Evolutionary conservation across 2,888 invertebrate genomes (phyloP), one percentile per base, ranked within the genome.

Genomic region (Tachina fera): DNA sequence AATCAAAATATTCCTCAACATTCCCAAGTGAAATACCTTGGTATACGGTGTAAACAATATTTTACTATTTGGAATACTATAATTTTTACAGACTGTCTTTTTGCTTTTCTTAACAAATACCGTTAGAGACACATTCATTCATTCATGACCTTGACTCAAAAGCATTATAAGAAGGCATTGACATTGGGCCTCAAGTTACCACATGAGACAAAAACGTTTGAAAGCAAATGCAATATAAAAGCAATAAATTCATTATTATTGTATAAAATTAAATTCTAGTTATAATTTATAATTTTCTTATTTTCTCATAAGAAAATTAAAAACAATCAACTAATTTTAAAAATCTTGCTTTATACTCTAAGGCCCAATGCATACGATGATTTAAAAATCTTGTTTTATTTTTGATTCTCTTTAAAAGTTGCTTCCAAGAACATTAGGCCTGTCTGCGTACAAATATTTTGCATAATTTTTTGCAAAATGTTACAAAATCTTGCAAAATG

Each of bases 111-210:
- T 72, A 51, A 19, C 56, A 60, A 63, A 11, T 74, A 13, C 56
- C 19, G 67, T 53, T 77, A 11, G 43, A 47, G 19, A 65, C 71
- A 10, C 22, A 51, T 65, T 14, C 60, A 51, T 65, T 14, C 60
- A 61, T 61, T 9, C 11, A 45, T 60, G 22, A 83, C 86, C 86
- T 76, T 80, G 79, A 72, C 53, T 86, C 56, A 67, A 71, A 79
- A 71, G 53, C 61, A 76, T 75, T 82, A 60, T 71, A 39, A 72
- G 60, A 78, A 86, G 79, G 61, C 76, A 86, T 80, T 83, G 83
- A 83, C 86, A 86, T 83, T 86, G 86, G 14, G 8, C 53, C 72
- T 76, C 16, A 77, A 83, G 75, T 67, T 53, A 72, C 22, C 67
- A 39, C 49, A 72, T 77, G 68, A 43, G 81, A 63, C 75, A 71